Evolutionary conservation across 2,888 invertebrate genomes (phyloP), one percentile per base, ranked within the genome.

Genomic region (Leucozona laternaria): DNA sequence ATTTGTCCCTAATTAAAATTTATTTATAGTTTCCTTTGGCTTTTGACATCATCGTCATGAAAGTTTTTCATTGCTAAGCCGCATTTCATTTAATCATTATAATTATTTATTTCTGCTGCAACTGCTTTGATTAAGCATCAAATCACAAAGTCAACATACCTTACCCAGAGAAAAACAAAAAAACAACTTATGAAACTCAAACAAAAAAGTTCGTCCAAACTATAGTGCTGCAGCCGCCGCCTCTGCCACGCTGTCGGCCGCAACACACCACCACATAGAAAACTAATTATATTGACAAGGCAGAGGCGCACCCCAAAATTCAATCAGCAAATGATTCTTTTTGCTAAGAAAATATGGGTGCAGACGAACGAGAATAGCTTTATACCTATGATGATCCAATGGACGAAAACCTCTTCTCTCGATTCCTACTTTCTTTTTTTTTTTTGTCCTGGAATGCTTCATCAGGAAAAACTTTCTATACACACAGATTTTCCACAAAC

Each of bases 311-410:
- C 53, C 53, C 53, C 13, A n/a, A 37, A 68, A 53, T 53, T 62
- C 62, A 53, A 73, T 62, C 62, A 81, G 48, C 53, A 71, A 81
- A 70, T 81, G 77, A 71, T 60, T 66, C 58, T 22, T 66, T 64
- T n/a, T 37, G 8, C 40, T 45, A 48, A 15, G 28, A 50, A 7
- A 17, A 22, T 15, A 22, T 11, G n/a, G 66, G 40, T 40, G 37
- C 28, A 20, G 37, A 13, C 28, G n/a, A n/a, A n/a, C 2, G 10
- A 34, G 34, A 34, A 11, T 13, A 37, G 31, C 2, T 6, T 31
- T 31, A 31, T 31, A 31, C 8, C 0, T 45, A 45, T 64, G 64
- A 25, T 28, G 43, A 53, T 78, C 48, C 31, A 66, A 40, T 60
- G 53, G 37, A 60, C 40, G 40, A 71, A 81, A 78, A 73, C 50